phyloP scores from a whole-genome alignment of 2,113 vertebrate genomes.

The Crotalus tigris region DNA sequence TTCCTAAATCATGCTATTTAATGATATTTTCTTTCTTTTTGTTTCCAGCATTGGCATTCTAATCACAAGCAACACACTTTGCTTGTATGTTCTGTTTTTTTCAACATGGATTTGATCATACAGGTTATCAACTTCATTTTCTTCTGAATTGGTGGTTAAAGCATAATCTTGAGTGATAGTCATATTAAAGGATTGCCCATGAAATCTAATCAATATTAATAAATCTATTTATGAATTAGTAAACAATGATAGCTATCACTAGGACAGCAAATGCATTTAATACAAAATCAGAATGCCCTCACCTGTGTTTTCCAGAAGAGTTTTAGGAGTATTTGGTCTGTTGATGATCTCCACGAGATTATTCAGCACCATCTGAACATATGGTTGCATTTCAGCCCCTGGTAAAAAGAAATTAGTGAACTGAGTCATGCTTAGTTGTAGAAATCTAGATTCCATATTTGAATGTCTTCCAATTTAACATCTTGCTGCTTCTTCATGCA shows the following conservation, averaged over 20 bases:
- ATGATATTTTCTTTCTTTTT: neutral
- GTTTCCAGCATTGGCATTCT: neutral
- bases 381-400: conserved; percentile 96
- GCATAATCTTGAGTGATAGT: neutral
- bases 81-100: neutral
- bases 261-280: conserved; percentile 4
- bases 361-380: conserved; percentile 88
- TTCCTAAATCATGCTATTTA: neutral
- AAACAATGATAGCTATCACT: neutral
- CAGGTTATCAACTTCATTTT: neutral
- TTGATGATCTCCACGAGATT: conserved; percentile 96
- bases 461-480: neutral
- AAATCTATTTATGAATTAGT: neutral
- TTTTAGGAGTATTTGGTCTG: conserved; percentile 93
- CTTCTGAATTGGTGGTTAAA: neutral
- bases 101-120: neutral
- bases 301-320: conserved; percentile 93
- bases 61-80: neutral
- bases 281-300: neutral
- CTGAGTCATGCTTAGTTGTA: neutral
- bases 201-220: neutral
- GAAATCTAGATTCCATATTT: neutral
- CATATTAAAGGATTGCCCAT: neutral
- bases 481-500: neutral
- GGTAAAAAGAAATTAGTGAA: conserved; percentile 1